phyloP scores from a whole-genome alignment of 2,888 invertebrate genomes.

The Salpingus planirostris region DNA sequence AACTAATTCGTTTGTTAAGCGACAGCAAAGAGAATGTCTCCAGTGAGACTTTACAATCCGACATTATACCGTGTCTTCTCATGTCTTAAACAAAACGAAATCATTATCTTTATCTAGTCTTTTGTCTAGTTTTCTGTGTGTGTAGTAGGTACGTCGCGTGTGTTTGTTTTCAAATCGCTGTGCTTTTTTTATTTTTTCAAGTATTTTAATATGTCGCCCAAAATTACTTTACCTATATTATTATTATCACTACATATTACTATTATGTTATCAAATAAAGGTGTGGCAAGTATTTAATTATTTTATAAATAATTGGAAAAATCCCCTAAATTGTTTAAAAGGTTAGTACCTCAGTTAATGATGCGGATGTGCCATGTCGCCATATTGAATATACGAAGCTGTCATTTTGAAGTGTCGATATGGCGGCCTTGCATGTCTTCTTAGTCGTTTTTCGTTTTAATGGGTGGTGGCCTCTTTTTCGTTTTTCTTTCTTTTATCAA shows the following conservation, averaged over 20 bases:
- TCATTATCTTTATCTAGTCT: background rate
- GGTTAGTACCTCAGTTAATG: no score
- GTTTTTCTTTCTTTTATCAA: no score
- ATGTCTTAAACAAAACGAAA: slow-evolving; percentile 13
- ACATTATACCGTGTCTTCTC: slow-evolving; percentile 37
- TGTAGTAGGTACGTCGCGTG: background rate
- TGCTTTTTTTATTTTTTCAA: slow-evolving; percentile 7
- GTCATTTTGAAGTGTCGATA: no score
- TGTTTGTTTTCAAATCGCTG: background rate
- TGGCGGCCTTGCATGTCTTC: no score
- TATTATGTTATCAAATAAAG: no score
- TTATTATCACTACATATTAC: slow-evolving; percentile 17
- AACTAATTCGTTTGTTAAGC: slow-evolving; percentile 63
- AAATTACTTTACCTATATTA: slow-evolving; percentile 18
- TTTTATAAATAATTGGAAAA: no score
- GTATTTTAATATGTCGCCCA: no score
- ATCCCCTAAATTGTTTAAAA: no score
- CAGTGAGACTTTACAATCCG: slow-evolving; percentile 37
- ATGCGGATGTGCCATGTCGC: no score
- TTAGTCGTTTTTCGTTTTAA: no score
- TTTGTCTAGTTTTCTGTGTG: background rate
- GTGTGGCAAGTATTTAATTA: slow-evolving; percentile 17
- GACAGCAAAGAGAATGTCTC: slow-evolving; percentile 55
- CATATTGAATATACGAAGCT: no score
- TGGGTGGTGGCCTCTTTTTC: no score